Evolutionary conservation across 2,888 invertebrate species (phyloP).

Genomic region (Dicyrtomina minuta): DNA sequence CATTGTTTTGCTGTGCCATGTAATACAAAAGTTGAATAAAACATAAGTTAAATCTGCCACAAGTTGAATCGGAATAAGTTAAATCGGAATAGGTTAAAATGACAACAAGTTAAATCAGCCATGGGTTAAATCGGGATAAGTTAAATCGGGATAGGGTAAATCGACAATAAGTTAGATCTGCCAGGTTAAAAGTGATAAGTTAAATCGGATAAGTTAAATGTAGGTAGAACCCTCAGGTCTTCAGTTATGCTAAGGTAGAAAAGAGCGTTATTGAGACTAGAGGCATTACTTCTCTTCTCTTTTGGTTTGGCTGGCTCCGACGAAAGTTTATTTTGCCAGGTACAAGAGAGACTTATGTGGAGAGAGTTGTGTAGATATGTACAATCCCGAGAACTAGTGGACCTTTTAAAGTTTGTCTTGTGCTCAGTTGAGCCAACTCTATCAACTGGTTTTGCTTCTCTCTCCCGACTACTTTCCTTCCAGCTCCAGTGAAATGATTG

Average conservation of each 20-base stretch:
- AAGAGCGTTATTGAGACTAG: neutral
- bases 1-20: too few relatives aligned
- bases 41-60: too few relatives aligned
- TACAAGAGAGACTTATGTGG: neutral
- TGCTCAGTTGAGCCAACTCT: conserved; percentile 5
- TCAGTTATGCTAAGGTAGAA: neutral
- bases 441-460: neutral
- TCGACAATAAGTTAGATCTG: too few relatives aligned
- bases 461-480: neutral
- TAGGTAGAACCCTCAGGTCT: too few relatives aligned
- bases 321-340: neutral
- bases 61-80: too few relatives aligned
- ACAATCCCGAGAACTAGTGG: neutral
- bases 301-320: neutral
- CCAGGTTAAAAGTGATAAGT: too few relatives aligned
- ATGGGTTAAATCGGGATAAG: too few relatives aligned
- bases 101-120: too few relatives aligned
- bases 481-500: conserved; percentile 1
- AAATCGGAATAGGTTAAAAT: too few relatives aligned
- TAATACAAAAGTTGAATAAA: too few relatives aligned
- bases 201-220: too few relatives aligned
- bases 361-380: neutral
- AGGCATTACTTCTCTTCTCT: neutral
- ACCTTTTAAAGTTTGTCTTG: conserved; percentile 7
- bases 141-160: too few relatives aligned